phyloP scores from a whole-genome alignment of 2,888 invertebrate species.

The Nudaria mundana region DNA sequence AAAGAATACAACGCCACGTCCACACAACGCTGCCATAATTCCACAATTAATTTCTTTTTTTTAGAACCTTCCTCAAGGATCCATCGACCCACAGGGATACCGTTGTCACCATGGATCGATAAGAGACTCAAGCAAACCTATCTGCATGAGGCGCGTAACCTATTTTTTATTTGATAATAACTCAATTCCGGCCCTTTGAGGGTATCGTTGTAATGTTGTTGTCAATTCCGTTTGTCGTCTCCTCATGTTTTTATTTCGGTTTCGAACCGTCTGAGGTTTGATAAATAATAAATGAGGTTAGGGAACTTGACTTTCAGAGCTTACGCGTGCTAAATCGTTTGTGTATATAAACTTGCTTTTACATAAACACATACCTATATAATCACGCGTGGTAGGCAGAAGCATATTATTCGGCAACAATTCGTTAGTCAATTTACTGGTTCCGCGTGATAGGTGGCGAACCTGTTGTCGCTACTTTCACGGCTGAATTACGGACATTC shows the following conservation, averaged over 20 bases:
- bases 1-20: too few species aligned
- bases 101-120: too few species aligned
- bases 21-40: too few species aligned
- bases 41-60: too few species aligned
- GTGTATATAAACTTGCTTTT: background rate
- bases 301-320: background rate
- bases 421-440: too few species aligned
- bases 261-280: background rate
- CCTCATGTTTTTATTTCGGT: constrained; percentile 11
- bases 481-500: too few species aligned
- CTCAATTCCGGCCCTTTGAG: constrained; percentile 20
- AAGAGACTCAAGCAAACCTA: constrained; percentile 56
- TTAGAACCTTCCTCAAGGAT: too few species aligned
- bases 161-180: constrained; percentile 43
- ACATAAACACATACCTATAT: background rate
- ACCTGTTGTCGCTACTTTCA: too few species aligned
- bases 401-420: too few species aligned
- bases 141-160: constrained; percentile 42
- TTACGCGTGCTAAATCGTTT: background rate
- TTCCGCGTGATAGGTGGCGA: too few species aligned
- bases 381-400: too few species aligned
- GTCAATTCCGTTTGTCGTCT: constrained; percentile 13
- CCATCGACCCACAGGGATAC: too few species aligned
- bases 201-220: constrained; percentile 11
- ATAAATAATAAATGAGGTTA: background rate